Conservation (phyloP, 2,888 invertebrate genomes). For the Tenthredo distinguenda region DNA sequence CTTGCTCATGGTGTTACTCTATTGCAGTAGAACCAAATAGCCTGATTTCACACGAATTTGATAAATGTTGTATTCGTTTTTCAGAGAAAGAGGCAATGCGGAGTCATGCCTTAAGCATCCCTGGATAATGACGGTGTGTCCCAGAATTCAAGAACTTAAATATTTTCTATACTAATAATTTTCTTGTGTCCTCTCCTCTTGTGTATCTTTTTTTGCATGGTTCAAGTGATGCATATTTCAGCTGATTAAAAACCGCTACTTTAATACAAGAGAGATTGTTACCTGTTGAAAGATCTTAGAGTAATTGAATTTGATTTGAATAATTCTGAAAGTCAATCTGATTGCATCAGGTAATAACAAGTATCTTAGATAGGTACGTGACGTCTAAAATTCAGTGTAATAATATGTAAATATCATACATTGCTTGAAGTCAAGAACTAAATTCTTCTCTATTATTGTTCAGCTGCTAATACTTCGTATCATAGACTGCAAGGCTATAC, state of each 20-base stretch:
- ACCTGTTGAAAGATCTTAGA: not conserved
- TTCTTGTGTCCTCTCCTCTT: conserved; percentile 54
- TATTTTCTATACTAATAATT: conserved; percentile 61
- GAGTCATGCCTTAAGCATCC: conserved; percentile 82
- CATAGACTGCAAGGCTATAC: not conserved
- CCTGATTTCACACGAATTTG: conserved; percentile 36
- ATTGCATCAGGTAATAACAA: not conserved
- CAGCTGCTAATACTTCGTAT: not conserved
- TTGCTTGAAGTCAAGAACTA: not conserved
- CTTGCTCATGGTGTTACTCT: conserved; percentile 15
- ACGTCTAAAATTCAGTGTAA: not conserved
- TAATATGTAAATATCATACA: not conserved
- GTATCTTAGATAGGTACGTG: not conserved
- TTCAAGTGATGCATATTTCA: conserved; percentile 3
- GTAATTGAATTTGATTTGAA: not conserved
- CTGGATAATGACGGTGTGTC: conserved; percentile 81
- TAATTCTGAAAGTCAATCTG: not conserved
- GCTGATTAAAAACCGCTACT: not conserved
- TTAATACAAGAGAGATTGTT: not conserved
- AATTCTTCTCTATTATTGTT: no score
- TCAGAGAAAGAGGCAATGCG: conserved; percentile 81
- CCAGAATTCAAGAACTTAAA: conserved; percentile 66
- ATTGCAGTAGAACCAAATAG: conserved; percentile 13
- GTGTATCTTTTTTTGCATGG: conserved; percentile 18
- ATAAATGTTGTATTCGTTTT: conserved; percentile 58